phyloP scores from a whole-genome alignment of 2,113 vertebrate species.

The Nanorana parkeri region DNA sequence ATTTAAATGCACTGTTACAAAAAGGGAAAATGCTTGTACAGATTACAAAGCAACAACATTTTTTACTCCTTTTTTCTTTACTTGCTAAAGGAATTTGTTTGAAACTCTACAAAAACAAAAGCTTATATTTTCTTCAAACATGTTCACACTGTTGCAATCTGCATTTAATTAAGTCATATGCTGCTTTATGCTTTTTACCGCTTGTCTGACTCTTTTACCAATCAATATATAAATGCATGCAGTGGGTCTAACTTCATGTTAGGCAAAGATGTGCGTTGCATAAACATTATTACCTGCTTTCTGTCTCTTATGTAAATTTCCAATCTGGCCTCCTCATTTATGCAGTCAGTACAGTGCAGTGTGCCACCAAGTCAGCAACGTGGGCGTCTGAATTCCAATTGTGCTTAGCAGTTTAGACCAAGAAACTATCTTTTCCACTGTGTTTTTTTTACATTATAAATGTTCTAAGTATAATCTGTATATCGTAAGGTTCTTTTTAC shows the following conservation, averaged over 20 bases:
- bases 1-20: no score
- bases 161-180: not conserved
- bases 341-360: not conserved
- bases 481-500: constrained; percentile 24
- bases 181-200: constrained; percentile 2
- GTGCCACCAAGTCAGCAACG: constrained; percentile 43
- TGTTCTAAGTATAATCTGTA: constrained; percentile 25
- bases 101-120: not conserved
- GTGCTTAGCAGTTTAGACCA: constrained; percentile 37
- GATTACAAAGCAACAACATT: no score
- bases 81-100: no score
- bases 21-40: no score
- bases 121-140: not conserved
- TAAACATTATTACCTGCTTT: constrained; percentile 51
- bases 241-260: constrained; percentile 46
- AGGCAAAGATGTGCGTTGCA: constrained; percentile 56
- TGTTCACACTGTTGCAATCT: not conserved
- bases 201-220: constrained; percentile 17
- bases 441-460: accelerated
- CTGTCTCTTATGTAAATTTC: constrained; percentile 61
- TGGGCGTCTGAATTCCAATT: constrained; percentile 37
- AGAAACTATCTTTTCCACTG: not conserved
- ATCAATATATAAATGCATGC: constrained; percentile 55
- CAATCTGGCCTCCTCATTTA: constrained; percentile 54
- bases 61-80: no score